A percentile compares a stretch with the other conserved stretches of the same genome.
These are phyloP conservation scores for Toxotes jaculatrix DNA, from an alignment of 2,113 vertebrate species.

Conservation along the genomic window DNA sequence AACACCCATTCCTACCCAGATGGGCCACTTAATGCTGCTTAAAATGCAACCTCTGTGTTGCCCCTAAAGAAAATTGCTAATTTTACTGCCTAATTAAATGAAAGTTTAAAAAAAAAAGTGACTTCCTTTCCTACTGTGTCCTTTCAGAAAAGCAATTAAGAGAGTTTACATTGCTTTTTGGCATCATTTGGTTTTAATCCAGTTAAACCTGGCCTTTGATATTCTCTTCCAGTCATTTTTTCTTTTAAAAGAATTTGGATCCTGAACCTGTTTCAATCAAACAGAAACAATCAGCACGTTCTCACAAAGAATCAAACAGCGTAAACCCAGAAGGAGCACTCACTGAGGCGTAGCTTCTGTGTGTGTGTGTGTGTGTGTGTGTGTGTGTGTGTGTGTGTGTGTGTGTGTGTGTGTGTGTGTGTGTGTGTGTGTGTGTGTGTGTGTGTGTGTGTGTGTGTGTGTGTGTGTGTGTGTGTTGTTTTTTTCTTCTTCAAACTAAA, in stretches of 20 bases:
- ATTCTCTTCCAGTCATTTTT: neutral
- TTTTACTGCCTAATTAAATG: conserved; percentile 10
- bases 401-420: conserved; percentile 1
- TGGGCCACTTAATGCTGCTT: neutral
- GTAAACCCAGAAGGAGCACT: conserved; percentile 16
- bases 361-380: neutral
- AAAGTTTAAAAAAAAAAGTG: conserved; percentile 1
- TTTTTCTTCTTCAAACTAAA: conserved; percentile 25
- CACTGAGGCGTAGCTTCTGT: neutral
- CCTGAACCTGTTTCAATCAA: conserved; percentile 28
- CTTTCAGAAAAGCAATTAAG: conserved; percentile 2
- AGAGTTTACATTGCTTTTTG: conserved; percentile 3
- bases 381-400: neutral
- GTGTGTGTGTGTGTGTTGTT: neutral
- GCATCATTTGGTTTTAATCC: conserved; percentile 30
- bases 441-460: conserved; percentile 6
- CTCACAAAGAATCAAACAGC: conserved; percentile 28
- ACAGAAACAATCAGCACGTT: conserved; percentile 34
- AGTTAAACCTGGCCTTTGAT: conserved; percentile 3
- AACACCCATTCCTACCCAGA: neutral
- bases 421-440: neutral
- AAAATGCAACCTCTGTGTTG: neutral
- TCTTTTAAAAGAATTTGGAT: conserved; percentile 9
- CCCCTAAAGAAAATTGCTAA: neutral
- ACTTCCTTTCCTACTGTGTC: neutral